Base-by-base conservation (phyloP, 2,797 vertebrate genomes). In the Hypotaenidia philippensis region DNA sequence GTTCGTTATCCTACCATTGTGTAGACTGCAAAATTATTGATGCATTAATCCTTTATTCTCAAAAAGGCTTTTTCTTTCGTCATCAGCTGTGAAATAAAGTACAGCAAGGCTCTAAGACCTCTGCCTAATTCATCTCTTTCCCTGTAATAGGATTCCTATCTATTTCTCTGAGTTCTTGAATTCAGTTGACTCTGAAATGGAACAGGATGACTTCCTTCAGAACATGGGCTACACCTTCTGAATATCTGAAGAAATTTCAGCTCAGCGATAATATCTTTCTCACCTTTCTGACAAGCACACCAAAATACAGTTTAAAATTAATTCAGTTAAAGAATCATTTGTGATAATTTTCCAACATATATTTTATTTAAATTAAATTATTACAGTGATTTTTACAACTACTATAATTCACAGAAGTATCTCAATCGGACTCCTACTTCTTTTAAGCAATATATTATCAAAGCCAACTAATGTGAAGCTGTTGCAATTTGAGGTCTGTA, bases 311-410 rank as follows among this genome's bases (percentile, higher is more conserved):
- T 80, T 96, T 95, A 90, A 96, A 89, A 86, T 88, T 14, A 96
- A 74, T 44, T 19, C 44, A 91, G 60, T 27, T 86, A 78, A 45
- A 82, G 47, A 93, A 77, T 91, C 8, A 69, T 64, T 44, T 93
- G 70, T 75, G 70, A 89, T 88, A 80, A 80, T 14, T 69, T 72
- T 71, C 53, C 36, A 63, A 10, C 50, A 40, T 31, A 38, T 55
- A 88, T 93, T 96, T 95, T 72, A 84, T 55, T 23, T 88, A 95
- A 96, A 94, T 94, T 75, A 90, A 89, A 91, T 82, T 93, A 89
- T 85, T 92, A 81, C 32, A 94, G 18, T 49, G 56, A 83, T 94
- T 90, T 90, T 29, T 93, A n/a, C 10, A 87, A 83, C 70, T 83
- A 87, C 47, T 80, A 70, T 87, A 95, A 96, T 86, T 97, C 64